Base-by-base conservation (phyloP, 1,140 invertebrate species). In the Neuroterus valhalla region DNA sequence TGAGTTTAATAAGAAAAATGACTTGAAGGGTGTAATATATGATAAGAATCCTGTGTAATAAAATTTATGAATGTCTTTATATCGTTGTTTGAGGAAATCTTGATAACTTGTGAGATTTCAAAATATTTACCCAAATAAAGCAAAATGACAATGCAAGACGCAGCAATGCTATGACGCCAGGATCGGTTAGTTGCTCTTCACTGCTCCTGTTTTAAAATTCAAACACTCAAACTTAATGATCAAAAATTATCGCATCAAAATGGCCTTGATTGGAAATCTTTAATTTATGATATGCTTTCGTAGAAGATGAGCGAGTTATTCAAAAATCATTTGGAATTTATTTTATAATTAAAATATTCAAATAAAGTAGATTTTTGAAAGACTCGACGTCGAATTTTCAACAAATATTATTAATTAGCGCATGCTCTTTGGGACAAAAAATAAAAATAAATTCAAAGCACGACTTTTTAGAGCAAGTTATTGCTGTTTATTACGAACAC, bases 111-210 rank as follows among this genome's bases (percentile, higher is more conserved):
- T 38, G 31, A 38, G 31, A 76, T 75, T 78, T 85, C 69, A 76
- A 82, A 86, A 90, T 90, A 90, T 90, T 90, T 90, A 90, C 89
- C 89, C 89, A 83, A 89, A 85, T 82, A 85, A 89, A 89, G 88
- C 86, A 89, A 89, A 89, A 89, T 80, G 86, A 88, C 81, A 88
- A 85, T 85, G 87, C 85, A 88, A 88, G 85, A 88, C 80, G 88
- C 83, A 88, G 87, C 87, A 88, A 88, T 88, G 85, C 85, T 88
- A 88, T 88, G 87, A 84, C 81, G 86, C 83, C 89, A 86, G 84
- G 78, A 55, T 84, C 87, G 88, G 88, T 90, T 90, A 90, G 84
- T 90, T 88, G 86, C 85, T 90, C 84, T 90, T 84, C 88, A 88
- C 83, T 80, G 87, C 84, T 89, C 89, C 88, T 90, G 87, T 83